Evolutionary conservation across 2,113 vertebrate species (phyloP).

Genomic region (Halcyon malimbica): DNA sequence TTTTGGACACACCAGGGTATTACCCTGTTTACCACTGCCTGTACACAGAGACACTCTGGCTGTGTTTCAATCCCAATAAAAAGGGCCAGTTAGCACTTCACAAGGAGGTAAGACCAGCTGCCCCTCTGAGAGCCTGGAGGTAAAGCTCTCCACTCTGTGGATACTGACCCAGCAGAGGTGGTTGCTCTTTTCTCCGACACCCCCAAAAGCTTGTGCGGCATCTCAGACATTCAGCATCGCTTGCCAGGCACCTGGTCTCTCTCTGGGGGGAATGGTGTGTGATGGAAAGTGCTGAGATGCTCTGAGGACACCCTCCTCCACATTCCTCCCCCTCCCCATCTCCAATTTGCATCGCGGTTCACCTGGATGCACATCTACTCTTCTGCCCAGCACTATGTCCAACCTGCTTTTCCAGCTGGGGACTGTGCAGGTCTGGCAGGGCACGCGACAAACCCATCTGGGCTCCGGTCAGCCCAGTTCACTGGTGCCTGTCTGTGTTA

Average conservation of each 20-base stretch:
- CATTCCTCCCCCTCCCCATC: not conserved
- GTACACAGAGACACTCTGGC: not conserved
- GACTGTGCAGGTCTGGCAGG: rapidly evolving
- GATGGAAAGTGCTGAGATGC: not conserved
- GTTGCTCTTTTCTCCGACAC: not conserved
- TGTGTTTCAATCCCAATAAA: not conserved
- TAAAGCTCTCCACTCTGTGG: not conserved
- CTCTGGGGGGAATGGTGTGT: rapidly evolving
- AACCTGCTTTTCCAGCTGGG: not conserved
- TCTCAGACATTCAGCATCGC: not conserved
- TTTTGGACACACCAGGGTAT: not conserved
- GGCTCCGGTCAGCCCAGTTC: not conserved
- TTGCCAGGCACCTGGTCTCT: not conserved
- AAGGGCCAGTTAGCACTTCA: not conserved
- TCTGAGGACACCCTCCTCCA: not conserved
- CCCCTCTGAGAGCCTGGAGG: not conserved
- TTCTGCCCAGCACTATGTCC: not conserved
- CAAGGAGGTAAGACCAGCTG: not conserved
- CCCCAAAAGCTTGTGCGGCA: not conserved
- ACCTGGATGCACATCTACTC: not conserved
- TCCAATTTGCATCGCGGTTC: rapidly evolving
- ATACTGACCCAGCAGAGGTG: not conserved
- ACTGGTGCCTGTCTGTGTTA: not conserved
- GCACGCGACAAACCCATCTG: rapidly evolving
- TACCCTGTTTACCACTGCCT: not conserved